Conservation (phyloP, 2,113 vertebrate species). For the Colinus virginianus region DNA sequence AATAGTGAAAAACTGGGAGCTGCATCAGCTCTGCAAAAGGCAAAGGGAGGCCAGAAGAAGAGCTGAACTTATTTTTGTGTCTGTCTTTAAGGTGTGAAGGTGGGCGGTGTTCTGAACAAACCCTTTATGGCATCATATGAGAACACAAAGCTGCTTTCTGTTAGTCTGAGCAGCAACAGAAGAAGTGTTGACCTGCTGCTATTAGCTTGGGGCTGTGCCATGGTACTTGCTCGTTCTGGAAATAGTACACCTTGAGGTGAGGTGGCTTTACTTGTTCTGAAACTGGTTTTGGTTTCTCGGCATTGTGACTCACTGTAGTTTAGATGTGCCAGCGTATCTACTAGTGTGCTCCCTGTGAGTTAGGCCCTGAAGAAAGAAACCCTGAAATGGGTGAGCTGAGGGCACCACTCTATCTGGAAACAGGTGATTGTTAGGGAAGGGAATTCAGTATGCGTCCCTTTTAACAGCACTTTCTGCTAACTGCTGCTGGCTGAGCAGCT, state of each 20-base stretch:
- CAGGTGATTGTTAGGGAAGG: neutral
- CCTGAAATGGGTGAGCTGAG: neutral
- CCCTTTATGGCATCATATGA: neutral
- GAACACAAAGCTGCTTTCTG: constrained; percentile 12
- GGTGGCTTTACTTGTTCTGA: constrained; percentile 2
- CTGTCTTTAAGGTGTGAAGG: neutral
- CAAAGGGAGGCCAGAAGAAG: neutral
- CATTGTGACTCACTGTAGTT: neutral
- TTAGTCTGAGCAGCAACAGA: neutral
- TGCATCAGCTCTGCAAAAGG: neutral
- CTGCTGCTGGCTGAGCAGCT: neutral
- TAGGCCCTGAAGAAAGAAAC: neutral
- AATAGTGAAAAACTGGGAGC: neutral
- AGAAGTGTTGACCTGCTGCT: neutral
- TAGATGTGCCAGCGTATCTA: neutral
- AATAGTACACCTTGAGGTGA: neutral
- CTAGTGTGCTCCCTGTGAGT: neutral
- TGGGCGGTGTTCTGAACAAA: neutral
- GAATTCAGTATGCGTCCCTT: neutral
- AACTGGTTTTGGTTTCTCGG: constrained; percentile 30
- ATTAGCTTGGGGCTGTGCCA: neutral
- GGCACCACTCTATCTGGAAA: neutral
- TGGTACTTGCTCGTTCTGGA: neutral
- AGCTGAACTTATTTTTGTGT: neutral
- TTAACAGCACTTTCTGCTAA: neutral